Evolutionary conservation across 2,888 invertebrate species (phyloP), one percentile per base, ranked within the genome.

Genomic region (Alitta virens): DNA sequence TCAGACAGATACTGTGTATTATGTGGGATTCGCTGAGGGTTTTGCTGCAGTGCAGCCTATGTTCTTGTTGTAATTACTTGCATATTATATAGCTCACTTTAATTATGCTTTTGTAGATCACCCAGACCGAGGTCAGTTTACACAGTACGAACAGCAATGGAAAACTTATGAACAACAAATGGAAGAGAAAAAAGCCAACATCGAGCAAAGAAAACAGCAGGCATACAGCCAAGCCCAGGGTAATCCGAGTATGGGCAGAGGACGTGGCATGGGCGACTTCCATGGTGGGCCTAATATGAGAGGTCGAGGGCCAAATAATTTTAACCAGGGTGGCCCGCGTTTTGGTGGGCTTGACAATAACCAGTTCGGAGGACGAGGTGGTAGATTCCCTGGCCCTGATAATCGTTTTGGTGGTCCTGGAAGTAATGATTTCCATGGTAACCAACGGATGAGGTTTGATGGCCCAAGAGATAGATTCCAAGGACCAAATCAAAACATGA

Each of bases 81-180:
- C n/a, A n/a, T n/a, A n/a, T n/a, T n/a, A n/a, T n/a, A n/a, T n/a
- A n/a, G n/a, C n/a, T n/a, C n/a, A n/a, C n/a, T n/a, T n/a, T n/a
- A n/a, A n/a, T n/a, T n/a, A n/a, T n/a, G n/a, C n/a, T n/a, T n/a
- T n/a, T n/a, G 42, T 68, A 81, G 80, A 92, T 81, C 94, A 94
- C 84, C 94, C 94, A 0, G 93, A 94, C 79, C 91, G 90, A 81
- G 88, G 81, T 7, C 81, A 81, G 68, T 83, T 75, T 69, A 67
- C 72, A 5, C 89, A 82, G 74, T 94, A 94, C 82, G 92, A 94
- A 82, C 87, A 89, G 57, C 92, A 92, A 80, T 94, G 94, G 88
- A 91, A 91, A 76, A 87, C 89, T 42, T 93, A 80, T 65, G 79
- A 81, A 64, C 68, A 71, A 56, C 78, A 80, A 66, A 81, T 81